Conservation (phyloP, 2,113 vertebrate species). For the Crypturellus undulatus region DNA sequence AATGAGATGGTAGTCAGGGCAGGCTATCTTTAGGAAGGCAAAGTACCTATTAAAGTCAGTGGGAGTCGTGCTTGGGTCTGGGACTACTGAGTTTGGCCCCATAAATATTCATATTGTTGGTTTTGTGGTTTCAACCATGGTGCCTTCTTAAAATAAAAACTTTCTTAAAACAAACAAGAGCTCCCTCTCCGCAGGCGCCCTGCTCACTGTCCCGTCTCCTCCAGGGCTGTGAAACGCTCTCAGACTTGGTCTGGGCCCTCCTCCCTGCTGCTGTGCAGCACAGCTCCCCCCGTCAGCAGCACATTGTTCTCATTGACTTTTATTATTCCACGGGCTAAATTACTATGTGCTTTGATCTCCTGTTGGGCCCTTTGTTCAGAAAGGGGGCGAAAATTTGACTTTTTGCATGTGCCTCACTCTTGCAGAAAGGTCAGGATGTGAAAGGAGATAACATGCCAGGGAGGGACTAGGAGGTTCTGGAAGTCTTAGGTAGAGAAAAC, state of each 20-base stretch:
- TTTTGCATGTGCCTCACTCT: not conserved
- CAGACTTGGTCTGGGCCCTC: not conserved
- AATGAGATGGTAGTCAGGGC: not conserved
- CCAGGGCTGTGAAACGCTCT: not conserved
- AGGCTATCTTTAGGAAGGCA: not conserved
- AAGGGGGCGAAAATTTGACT: not conserved
- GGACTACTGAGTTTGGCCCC: not conserved
- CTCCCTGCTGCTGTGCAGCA: not conserved
- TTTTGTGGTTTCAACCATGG: conserved; percentile 7
- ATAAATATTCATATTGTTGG: not conserved
- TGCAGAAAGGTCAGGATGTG: not conserved
- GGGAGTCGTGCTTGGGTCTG: not conserved
- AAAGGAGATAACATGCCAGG: not conserved
- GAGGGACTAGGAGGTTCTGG: not conserved
- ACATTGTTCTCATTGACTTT: conserved; percentile 30
- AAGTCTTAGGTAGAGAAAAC: not conserved
- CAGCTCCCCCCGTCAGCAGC: conserved; percentile 19
- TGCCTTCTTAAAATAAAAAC: not conserved
- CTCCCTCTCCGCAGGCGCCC: not conserved
- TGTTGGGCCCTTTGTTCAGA: not conserved
- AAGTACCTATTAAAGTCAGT: not conserved
- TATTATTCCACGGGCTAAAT: conserved; percentile 29
- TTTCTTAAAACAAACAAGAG: not conserved
- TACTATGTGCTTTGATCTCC: conserved; percentile 31
- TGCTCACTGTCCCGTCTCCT: not conserved